Conservation (phyloP, 2,888 invertebrate genomes). For the Tupiocoris notatus region DNA sequence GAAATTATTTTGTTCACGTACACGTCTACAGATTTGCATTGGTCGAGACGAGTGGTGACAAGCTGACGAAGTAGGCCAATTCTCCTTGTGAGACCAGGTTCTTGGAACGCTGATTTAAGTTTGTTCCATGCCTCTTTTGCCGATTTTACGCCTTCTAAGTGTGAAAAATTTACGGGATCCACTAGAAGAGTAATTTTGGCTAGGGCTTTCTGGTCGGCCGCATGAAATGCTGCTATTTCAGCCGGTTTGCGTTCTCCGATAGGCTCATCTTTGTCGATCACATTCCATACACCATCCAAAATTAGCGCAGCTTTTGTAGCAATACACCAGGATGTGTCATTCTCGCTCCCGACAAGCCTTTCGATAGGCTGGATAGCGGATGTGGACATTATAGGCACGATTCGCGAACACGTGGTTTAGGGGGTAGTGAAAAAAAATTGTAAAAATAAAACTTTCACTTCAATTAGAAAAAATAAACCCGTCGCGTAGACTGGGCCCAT, state of each 20-base stretch:
- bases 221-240: not conserved
- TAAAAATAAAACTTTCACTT: no score
- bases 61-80: constrained; percentile 23
- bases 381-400: not conserved
- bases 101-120: constrained; percentile 31
- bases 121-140: constrained; percentile 4
- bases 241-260: not conserved
- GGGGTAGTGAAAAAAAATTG: no score
- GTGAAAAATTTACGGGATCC: constrained; percentile 3
- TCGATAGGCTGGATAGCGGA: not conserved
- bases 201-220: constrained; percentile 15
- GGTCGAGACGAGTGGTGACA: constrained; percentile 13
- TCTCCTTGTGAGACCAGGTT: constrained; percentile 21
- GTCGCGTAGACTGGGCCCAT: no score
- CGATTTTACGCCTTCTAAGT: not conserved
- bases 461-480: no score
- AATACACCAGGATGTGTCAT: constrained; percentile 8
- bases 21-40: constrained; percentile 15
- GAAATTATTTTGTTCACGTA: constrained; percentile 31
- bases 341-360: constrained; percentile 11
- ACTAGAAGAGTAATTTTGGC: constrained; percentile 26
- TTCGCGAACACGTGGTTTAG: no score
- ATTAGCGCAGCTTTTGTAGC: not conserved
- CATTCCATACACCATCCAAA: constrained; percentile 10
- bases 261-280: not conserved